phyloP scores from a whole-genome alignment of 2,888 invertebrate genomes.

The Lysandra bellargus region DNA sequence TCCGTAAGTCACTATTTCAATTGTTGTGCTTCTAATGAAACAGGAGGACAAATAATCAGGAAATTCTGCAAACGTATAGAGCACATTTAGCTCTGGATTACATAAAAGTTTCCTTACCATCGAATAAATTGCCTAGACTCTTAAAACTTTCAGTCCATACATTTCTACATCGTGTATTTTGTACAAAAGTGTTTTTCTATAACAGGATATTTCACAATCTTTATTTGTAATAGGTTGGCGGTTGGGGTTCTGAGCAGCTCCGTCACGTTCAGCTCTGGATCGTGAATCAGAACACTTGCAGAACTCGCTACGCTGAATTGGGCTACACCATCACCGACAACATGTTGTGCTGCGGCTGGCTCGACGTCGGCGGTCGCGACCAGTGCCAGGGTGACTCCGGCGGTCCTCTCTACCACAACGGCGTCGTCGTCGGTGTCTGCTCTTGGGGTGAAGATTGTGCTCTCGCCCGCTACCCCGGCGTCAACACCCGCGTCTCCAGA shows the following conservation, averaged over 20 bases:
- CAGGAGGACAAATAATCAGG: too few species aligned
- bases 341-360: slow-evolving; percentile 60
- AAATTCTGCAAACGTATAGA: neutral
- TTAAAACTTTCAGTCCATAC: neutral
- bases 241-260: slow-evolving; percentile 45
- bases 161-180: neutral
- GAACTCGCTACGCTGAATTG: slow-evolving; percentile 44
- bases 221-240: neutral
- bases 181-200: neutral
- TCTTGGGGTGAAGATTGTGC: slow-evolving; percentile 54
- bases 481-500: slow-evolving; percentile 53
- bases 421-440: slow-evolving; percentile 45
- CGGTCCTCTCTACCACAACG: slow-evolving; percentile 59
- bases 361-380: slow-evolving; percentile 60
- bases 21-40: neutral
- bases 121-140: neutral
- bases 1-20: slow-evolving; percentile 42
- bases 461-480: slow-evolving; percentile 46
- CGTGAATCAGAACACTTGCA: slow-evolving; percentile 49
- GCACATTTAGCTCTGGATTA: neutral
- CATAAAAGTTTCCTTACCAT: neutral
- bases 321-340: slow-evolving; percentile 48
- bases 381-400: slow-evolving; percentile 64
- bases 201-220: too few species aligned
- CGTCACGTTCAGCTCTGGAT: slow-evolving; percentile 53